Percentiles rank a stretch among this genome's conserved stretches.
Conservation (phyloP, 2,888 invertebrate genomes). For the Chloroclystis v-ata region DNA sequence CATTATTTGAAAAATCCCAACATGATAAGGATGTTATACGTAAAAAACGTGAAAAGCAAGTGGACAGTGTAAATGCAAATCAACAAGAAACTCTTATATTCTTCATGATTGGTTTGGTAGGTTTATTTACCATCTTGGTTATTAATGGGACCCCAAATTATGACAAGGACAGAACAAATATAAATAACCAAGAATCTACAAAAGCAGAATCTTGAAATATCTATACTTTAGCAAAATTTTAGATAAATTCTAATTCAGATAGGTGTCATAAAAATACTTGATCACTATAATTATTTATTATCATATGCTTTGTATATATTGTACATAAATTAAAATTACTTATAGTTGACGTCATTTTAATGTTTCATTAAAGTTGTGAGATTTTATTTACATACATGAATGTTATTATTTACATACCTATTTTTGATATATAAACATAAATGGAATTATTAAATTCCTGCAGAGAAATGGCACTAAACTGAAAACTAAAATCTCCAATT, state of each 20-base stretch:
- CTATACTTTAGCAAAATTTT: too few relatives aligned
- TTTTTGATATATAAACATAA: too few relatives aligned
- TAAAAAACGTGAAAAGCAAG: constrained; percentile 33
- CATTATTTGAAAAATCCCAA: constrained; percentile 48
- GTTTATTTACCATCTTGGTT: constrained; percentile 42
- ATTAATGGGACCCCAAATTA: constrained; percentile 49
- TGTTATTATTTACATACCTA: not conserved
- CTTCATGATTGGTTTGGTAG: constrained; percentile 37
- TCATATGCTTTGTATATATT: constrained; percentile 45
- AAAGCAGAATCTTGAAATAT: not conserved
- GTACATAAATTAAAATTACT: constrained; percentile 42
- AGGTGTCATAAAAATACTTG: constrained; percentile 12
- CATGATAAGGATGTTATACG: constrained; percentile 45
- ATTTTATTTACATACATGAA: not conserved
- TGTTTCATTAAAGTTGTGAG: constrained; percentile 30
- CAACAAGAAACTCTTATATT: constrained; percentile 51
- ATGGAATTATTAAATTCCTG: too few relatives aligned
- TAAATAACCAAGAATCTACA: not conserved
- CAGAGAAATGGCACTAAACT: too few relatives aligned
- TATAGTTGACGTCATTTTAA: constrained; percentile 37
- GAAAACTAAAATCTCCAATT: too few relatives aligned
- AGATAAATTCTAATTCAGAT: too few relatives aligned
- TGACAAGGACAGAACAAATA: constrained; percentile 38
- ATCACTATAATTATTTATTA: constrained; percentile 25
- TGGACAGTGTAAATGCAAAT: constrained; percentile 24